A percentile compares a stretch with the other conserved stretches of the same genome.
phyloP scores from a whole-genome alignment of 2,797 vertebrate genomes.

The Poecilia gillii region DNA sequence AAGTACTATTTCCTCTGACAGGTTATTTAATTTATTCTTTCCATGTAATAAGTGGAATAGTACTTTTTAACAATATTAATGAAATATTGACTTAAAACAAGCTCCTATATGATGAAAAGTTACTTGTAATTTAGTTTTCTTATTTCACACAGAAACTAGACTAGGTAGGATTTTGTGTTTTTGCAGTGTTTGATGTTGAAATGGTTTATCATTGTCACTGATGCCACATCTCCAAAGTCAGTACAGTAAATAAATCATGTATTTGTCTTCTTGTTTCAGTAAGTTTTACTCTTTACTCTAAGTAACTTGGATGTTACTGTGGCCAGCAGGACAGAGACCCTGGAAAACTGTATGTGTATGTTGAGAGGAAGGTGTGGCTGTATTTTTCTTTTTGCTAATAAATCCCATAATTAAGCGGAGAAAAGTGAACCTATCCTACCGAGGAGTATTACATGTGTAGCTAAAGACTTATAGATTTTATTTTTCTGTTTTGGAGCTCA shows the following conservation, averaged over 20 bases:
- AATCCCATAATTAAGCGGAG: conserved; percentile 2
- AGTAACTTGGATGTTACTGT: background rate
- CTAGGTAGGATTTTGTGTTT: too few species aligned
- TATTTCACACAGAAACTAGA: too few species aligned
- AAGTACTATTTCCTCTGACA: too few species aligned
- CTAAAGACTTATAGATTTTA: conserved; percentile 6
- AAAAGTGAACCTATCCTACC: background rate
- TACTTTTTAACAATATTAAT: too few species aligned
- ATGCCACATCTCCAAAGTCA: conserved; percentile 23
- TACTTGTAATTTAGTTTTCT: too few species aligned
- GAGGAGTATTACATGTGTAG: conserved; percentile 9
- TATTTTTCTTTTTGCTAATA: background rate
- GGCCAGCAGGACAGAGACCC: background rate
- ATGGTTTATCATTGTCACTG: conserved; percentile 26
- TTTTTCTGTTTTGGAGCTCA: conserved; percentile 23
- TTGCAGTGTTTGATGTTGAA: conserved; percentile 18
- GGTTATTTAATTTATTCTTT: too few species aligned
- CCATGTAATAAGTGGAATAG: too few species aligned
- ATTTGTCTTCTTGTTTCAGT: conserved; percentile 20
- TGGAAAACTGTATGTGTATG: background rate
- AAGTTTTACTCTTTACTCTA: background rate
- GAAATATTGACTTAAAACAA: too few species aligned
- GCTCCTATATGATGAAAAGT: too few species aligned
- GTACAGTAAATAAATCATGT: conserved; percentile 43
- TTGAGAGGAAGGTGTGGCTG: background rate